Evolutionary conservation across 1,140 invertebrate species (phyloP).

Genomic region (Musca vetustissima): DNA sequence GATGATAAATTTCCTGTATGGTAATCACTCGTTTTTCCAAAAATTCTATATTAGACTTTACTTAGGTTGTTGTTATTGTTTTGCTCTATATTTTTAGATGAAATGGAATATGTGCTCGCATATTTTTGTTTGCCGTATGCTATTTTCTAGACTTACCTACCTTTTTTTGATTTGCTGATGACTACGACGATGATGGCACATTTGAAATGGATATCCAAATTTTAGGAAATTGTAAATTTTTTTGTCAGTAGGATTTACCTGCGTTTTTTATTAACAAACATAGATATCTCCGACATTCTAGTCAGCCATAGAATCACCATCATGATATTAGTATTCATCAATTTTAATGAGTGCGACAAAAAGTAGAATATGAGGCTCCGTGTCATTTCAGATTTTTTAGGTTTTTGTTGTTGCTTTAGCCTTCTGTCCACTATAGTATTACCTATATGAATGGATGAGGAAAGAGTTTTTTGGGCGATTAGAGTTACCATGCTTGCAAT

Average conservation of each 20-base stretch:
- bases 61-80: neutral
- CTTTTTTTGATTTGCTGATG: neutral
- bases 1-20: too few relatives aligned
- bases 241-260: neutral
- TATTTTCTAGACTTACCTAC: too few relatives aligned
- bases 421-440: too few relatives aligned
- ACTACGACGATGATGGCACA: neutral
- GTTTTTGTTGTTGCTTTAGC: neutral
- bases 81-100: too few relatives aligned
- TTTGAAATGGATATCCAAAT: slow-evolving; percentile 5
- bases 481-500: too few relatives aligned
- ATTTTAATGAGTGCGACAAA: slow-evolving; percentile 17
- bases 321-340: slow-evolving; percentile 16
- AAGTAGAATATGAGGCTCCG: slow-evolving; percentile 8
- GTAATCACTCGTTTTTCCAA: neutral
- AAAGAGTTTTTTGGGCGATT: too few relatives aligned
- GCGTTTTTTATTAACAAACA: neutral
- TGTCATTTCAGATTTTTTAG: neutral
- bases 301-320: too few relatives aligned
- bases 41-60: neutral
- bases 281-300: too few relatives aligned
- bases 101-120: too few relatives aligned
- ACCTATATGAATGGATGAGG: too few relatives aligned
- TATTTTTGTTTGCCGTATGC: too few relatives aligned
- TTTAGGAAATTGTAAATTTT: neutral